Conservation (phyloP, 2,888 invertebrate genomes). For the Microctonus aethiopoides region DNA sequence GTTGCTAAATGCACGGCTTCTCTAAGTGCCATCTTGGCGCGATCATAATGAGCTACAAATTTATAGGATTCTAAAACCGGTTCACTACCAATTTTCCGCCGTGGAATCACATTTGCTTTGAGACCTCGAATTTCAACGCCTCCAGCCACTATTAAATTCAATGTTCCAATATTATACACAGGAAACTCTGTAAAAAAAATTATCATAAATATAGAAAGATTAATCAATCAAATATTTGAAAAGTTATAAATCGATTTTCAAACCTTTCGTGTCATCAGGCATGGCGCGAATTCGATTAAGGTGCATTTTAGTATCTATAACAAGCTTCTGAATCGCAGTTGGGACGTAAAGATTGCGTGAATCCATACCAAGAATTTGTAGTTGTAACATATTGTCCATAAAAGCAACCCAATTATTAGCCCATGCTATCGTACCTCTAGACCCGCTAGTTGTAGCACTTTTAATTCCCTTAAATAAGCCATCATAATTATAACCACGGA, state of each 20-base stretch:
- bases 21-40: conserved; percentile 46
- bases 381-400: conserved; percentile 78
- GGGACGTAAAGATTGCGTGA: conserved; percentile 70
- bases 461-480: conserved; percentile 69
- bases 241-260: not conserved
- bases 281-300: conserved; percentile 51
- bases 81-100: conserved; percentile 67
- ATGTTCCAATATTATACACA: conserved; percentile 40
- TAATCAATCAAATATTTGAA: not conserved
- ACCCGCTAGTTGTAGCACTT: conserved; percentile 66
- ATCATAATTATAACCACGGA: conserved; percentile 71
- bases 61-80: conserved; percentile 71
- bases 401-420: conserved; percentile 76
- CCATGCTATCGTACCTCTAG: conserved; percentile 68
- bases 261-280: conserved; percentile 53
- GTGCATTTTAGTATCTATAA: conserved; percentile 70
- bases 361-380: conserved; percentile 68
- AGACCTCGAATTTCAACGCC: conserved; percentile 74
- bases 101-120: conserved; percentile 70
- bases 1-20: conserved; percentile 60
- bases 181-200: conserved; percentile 69
- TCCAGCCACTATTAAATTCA: conserved; percentile 65
- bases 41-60: conserved; percentile 69
- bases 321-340: conserved; percentile 70
- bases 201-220: not conserved